Evolutionary conservation across 2,113 vertebrate species (phyloP), one percentile per base, ranked within the genome.

Genomic region (Oreotrochilus melanogaster): DNA sequence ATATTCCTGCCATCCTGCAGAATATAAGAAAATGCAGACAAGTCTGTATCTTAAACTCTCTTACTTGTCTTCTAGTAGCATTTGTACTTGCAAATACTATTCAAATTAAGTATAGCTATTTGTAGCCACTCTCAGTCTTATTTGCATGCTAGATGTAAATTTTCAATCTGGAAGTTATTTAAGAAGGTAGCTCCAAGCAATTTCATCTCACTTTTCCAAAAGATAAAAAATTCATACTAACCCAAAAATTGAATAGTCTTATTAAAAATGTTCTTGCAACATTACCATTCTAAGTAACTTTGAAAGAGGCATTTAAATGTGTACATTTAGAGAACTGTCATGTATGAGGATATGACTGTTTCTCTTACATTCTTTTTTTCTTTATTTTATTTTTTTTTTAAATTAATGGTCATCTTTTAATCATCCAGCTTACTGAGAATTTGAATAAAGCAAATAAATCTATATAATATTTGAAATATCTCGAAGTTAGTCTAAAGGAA

Each of bases 101-200:
- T 94, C 80, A 94, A 60, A 95, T 88, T 48, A 89, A 91, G 24
- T 17, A 71, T 17, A 86, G 72, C 76, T 84, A 89, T 94, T 92
- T 85, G 83, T 81, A 92, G 80, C 48, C 57, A 56, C 16, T 66
- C n/a, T 78, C 18, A 48, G 21, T 60, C 65, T 54, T 74, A 60
- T 67, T 88, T 94, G 51, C 21, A 69, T 69, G 57, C n/a, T 78
- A 91, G 93, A 86, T 89, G 48, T 81, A 74, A 21, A 56, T 67
- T 28, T 62, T 80, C 60, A 80, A 25, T 86, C 65, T 92, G 47
- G 33, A 88, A 83, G 31, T 83, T 86, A 51, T 51, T 88, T 93
- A 73, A 74, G 58, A 88, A 79, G 23, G n/a, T 71, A 86, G 33
- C 56, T 88, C 25, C 23, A 47, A 84, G 43, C 33, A 84, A 86